Base-by-base conservation (phyloP, 2,888 invertebrate species). In the Rhagonycha fulva region DNA sequence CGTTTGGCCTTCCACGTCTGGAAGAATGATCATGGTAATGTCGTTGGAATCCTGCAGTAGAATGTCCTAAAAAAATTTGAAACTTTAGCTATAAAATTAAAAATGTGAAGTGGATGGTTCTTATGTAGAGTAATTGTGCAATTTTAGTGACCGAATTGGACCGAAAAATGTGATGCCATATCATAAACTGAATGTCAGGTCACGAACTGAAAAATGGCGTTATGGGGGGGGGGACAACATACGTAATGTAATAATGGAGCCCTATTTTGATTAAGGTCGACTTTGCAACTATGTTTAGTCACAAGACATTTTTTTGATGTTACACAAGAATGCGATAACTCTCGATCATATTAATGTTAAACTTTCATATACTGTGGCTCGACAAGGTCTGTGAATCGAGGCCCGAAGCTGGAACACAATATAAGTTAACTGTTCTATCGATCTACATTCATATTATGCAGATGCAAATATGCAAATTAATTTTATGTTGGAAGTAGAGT, bases 21-120 rank as follows among this genome's bases (percentile, higher is more conserved):
- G 92, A 70, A 94, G 88, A 77, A 93, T 91, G 69, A 93, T 89
- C 68, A 91, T 90, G 62, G 91, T 90, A n/a, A 91, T 91, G 68
- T 91, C 89, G 78, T 89, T 88, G 76, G 88, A 87, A 61, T 84
- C 83, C 68, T 84, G 84, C 28, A 80, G 69, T 24, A 88, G 81
- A 1, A 88, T 81, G 62, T 84, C 83, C 87, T 87, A 82, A 75
- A 82, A 82, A 47, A n/a, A 26, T 26, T 26, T 26, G 4, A 26
- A 26, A 4, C 7, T 4, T 26, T 5, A 26, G 7, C 26, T 5
- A 26, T 7, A 7, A 7, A 7, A 7, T 26, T 26, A 7, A 26
- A 7, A 32, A 32, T 19, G 2, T 19, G 19, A 19, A 19, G 2
- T 19, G 19, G 19, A 19, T 19, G 19, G 19, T 19, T 19, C 19